Evolutionary conservation across 2,888 invertebrate species (phyloP), one percentile per base, ranked within the genome.

Genomic region (Agrypnus murinus): DNA sequence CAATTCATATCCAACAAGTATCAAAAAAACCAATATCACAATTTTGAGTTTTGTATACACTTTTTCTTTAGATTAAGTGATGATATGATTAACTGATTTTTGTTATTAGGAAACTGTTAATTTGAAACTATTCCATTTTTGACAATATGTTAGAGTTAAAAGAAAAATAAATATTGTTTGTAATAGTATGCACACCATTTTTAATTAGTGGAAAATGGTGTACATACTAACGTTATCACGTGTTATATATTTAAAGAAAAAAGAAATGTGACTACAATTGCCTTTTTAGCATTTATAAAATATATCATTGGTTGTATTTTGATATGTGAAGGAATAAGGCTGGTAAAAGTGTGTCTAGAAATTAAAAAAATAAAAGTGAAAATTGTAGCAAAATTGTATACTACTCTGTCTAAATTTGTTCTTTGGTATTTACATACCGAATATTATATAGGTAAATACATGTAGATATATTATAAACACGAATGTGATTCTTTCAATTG

Each of bases 241-340:
- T 73, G 80, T 83, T 81, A 81, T 80, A 82, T 82, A n/a, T n/a
- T n/a, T n/a, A n/a, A n/a, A n/a, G n/a, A n/a, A n/a, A 82, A 84
- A 83, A 25, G 81, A 84, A 83, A 83, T 84, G 85, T 85, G 85
- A 86, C 85, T 86, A 85, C 83, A 85, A 85, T 84, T 85, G 85
- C 85, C 86, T 85, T 85, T 25, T 85, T 86, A 86, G 85, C 85
- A 82, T 84, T 84, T 84, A 25, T 25, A 84, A 71, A 77, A 74
- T 81, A 82, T 83, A 83, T 82, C 81, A 82, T 80, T 79, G 79
- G 81, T 82, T 83, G 83, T 84, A 83, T 84, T 84, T 82, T 83
- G 74, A 78, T 76, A 77, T 83, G 81, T 82, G 79, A 78, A 79
- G 80, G 79, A 81, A 81, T 78, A 81, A 79, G 73, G 77, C 79